Percentiles rank a stretch among this genome's conserved stretches.
phyloP scores from a whole-genome alignment of 1,140 invertebrate species.

The Ladona fulva region DNA sequence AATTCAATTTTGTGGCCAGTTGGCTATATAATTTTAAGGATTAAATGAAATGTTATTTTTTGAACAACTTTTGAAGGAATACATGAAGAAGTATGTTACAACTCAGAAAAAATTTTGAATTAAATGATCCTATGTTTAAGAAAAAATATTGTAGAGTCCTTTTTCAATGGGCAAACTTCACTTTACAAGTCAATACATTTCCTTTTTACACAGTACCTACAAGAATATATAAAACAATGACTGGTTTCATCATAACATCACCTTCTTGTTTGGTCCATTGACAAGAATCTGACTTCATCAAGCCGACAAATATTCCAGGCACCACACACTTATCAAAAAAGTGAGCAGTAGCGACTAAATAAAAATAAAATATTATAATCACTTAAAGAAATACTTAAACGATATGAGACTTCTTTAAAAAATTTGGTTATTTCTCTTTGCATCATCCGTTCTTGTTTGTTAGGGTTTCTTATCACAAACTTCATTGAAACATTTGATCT shows the following conservation, averaged over 20 bases:
- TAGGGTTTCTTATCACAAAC: neutral
- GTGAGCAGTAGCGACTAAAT: neutral
- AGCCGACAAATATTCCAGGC: neutral
- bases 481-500: neutral
- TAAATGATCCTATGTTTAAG: neutral
- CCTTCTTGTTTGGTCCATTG: neutral
- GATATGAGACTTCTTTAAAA: neutral
- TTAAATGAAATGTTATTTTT: no score
- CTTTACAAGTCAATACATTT: neutral
- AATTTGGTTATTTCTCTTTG: neutral
- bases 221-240: constrained; percentile 5
- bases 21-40: no score
- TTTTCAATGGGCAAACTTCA: neutral
- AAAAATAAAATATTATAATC: neutral
- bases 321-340: neutral
- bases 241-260: neutral
- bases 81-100: no score
- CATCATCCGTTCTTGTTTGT: neutral
- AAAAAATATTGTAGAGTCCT: neutral
- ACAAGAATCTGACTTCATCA: neutral
- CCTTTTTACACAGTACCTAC: neutral
- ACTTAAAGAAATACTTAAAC: neutral
- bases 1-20: no score
- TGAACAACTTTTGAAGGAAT: no score
- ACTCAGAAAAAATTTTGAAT: neutral